phyloP scores from a whole-genome alignment of 2,888 invertebrate species.

The Blastobasis adustella region DNA sequence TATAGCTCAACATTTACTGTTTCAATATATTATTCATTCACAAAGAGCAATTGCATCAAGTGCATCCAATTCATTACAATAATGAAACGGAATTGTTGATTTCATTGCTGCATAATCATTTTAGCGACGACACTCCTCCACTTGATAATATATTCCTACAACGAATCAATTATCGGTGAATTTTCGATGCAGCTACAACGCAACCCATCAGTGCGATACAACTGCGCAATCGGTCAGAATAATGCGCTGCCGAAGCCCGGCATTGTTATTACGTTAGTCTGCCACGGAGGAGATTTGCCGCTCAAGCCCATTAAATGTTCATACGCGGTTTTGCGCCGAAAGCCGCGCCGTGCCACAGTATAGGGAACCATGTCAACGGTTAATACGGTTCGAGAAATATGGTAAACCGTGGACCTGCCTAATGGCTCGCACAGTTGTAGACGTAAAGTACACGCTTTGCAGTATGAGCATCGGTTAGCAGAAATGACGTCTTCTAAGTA shows the following conservation, averaged over 20 bases:
- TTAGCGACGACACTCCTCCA: not conserved
- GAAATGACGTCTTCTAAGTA: conserved; percentile 51
- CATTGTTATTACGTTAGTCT: conserved; percentile 39
- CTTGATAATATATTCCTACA: not conserved
- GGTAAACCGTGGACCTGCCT: no score
- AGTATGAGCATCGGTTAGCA: conserved; percentile 51
- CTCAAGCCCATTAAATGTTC: conserved; percentile 17
- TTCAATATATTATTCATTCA: no score
- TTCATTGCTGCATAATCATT: not conserved
- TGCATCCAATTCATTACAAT: no score
- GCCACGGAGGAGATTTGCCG: conserved; percentile 26
- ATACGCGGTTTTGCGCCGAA: conserved; percentile 6
- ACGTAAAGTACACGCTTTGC: conserved; percentile 34
- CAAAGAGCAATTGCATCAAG: no score
- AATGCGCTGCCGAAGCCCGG: conserved; percentile 37
- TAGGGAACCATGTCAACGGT: no score
- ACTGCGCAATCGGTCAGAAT: conserved; percentile 55
- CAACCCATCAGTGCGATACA: conserved; percentile 31
- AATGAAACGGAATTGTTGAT: no score
- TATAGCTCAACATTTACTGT: no score
- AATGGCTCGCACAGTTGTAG: not conserved
- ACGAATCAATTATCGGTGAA: conserved; percentile 8
- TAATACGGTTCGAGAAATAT: no score
- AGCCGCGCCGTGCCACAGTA: not conserved
- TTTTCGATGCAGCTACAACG: conserved; percentile 8